Evolutionary conservation across 2,888 invertebrate genomes (phyloP).

Genomic region (Cephalotes varians): DNA sequence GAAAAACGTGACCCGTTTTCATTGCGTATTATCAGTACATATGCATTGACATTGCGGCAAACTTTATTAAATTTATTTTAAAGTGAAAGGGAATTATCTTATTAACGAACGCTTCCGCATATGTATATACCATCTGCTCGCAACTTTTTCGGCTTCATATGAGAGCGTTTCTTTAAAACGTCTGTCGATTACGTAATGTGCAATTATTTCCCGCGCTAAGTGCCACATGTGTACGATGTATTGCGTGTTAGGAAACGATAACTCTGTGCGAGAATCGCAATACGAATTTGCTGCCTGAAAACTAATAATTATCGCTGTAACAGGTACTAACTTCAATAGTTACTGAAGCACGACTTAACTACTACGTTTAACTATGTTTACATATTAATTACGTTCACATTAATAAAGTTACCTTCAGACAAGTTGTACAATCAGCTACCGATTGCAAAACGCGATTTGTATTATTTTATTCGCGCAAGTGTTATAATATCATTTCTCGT

Average conservation of each 20-base stretch:
- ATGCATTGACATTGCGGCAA: neutral
- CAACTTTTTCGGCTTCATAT: neutral
- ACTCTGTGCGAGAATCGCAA: constrained; percentile 50
- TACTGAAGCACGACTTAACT: constrained; percentile 49
- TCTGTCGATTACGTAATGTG: constrained; percentile 53
- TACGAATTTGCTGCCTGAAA: constrained; percentile 56
- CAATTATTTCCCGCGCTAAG: constrained; percentile 65
- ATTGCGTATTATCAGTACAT: neutral
- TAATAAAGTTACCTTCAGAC: neutral
- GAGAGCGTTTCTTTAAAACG: constrained; percentile 53
- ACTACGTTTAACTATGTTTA: constrained; percentile 49
- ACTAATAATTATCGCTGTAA: constrained; percentile 66
- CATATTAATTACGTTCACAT: constrained; percentile 58
- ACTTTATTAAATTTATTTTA: no score
- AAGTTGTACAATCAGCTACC: neutral
- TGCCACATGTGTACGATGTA: constrained; percentile 55
- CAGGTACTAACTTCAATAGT: constrained; percentile 64
- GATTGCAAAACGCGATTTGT: neutral
- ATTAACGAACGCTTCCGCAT: constrained; percentile 62
- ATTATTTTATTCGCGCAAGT: constrained; percentile 17
- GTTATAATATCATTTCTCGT: neutral
- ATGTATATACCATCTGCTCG: constrained; percentile 41
- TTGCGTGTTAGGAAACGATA: constrained; percentile 64
- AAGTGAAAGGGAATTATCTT: constrained; percentile 65
- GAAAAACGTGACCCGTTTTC: constrained; percentile 11